Conservation (phyloP, 2,797 vertebrate genomes). For the Acrossocheilus wenchowensis region DNA sequence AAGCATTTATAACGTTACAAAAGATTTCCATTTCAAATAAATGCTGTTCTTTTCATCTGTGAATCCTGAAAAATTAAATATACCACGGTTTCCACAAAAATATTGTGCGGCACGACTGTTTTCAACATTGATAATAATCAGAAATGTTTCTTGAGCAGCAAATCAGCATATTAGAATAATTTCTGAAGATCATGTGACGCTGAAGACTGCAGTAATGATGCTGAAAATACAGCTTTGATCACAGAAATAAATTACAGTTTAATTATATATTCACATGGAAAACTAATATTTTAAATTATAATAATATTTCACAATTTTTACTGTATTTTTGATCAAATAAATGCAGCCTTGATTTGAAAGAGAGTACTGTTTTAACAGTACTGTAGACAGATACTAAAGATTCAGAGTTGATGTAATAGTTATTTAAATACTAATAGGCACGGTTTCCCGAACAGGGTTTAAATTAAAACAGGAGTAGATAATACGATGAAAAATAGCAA, state of each 20-base stretch:
- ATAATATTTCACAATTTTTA: background rate
- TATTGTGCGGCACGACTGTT: background rate
- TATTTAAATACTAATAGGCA: background rate
- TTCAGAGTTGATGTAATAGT: background rate
- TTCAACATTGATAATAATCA: background rate
- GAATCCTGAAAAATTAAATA: background rate
- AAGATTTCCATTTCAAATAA: background rate
- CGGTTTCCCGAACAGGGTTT: no score
- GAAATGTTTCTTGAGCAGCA: background rate
- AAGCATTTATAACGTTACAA: background rate
- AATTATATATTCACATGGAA: background rate
- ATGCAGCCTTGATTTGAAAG: background rate
- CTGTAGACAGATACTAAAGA: background rate
- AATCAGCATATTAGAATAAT: background rate
- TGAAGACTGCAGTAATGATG: background rate
- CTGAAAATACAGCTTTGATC: background rate
- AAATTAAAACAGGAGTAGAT: no score
- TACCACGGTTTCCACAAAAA: background rate
- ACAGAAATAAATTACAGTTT: background rate
- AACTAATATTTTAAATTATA: rapidly evolving
- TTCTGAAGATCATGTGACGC: slow-evolving; percentile 9
- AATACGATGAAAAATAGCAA: no score
- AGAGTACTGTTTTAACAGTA: background rate
- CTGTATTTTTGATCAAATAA: background rate
- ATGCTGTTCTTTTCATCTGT: background rate